Conservation (phyloP, 2,113 vertebrate genomes). For the Cygnus buccinator region DNA sequence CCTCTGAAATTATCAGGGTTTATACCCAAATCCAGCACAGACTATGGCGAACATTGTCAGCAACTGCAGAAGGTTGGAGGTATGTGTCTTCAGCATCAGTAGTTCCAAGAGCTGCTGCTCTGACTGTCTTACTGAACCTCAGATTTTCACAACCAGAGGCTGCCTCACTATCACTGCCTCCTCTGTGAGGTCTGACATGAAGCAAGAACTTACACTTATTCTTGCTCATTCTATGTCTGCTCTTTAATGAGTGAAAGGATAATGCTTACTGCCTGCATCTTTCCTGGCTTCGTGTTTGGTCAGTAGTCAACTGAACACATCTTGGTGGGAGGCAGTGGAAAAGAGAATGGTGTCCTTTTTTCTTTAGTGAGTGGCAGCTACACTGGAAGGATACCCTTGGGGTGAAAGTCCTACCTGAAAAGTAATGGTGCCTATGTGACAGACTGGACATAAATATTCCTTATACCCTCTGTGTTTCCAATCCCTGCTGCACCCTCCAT, state of each 20-base stretch:
- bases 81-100: background rate
- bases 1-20: background rate
- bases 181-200: background rate
- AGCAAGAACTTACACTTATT: background rate
- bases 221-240: background rate
- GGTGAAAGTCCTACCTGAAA: background rate
- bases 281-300: background rate
- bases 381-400: background rate
- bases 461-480: background rate
- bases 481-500: background rate
- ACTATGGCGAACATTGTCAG: background rate
- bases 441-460: background rate
- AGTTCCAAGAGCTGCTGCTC: background rate
- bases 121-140: background rate
- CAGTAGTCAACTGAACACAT: background rate
- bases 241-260: background rate
- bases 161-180: accelerated
- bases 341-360: background rate
- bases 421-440: accelerated
- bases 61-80: background rate
- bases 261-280: background rate
- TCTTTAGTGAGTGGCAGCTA: background rate
- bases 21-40: background rate
- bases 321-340: background rate
- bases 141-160: background rate